These are phyloP conservation scores for Drosophila paranaensis DNA, from an alignment of 2,888 invertebrate genomes.

Conservation along the genomic window DNA sequence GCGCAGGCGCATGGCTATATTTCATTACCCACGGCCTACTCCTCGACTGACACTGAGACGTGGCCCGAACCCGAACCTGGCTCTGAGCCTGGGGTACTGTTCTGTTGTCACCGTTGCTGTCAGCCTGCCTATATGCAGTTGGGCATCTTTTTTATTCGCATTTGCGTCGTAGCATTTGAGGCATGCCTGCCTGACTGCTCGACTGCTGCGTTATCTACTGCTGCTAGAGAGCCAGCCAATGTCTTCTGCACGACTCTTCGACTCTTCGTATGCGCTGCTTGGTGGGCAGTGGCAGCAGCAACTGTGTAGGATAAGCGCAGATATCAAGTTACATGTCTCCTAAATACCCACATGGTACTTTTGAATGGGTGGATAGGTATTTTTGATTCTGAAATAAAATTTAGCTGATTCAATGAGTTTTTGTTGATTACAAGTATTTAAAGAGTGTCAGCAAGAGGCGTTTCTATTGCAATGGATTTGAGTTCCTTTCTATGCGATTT, in stretches of 20 bases:
- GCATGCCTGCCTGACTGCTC: conserved; percentile 36
- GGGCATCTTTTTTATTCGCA: conserved; percentile 34
- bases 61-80: conserved; percentile 15
- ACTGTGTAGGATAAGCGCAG: conserved; percentile 43
- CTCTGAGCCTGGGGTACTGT: conserved; percentile 17
- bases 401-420: background rate
- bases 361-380: background rate
- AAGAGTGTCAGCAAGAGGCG: background rate
- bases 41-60: conserved; percentile 48
- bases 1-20: conserved; percentile 73
- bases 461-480: background rate
- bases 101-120: conserved; percentile 25
- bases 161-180: conserved; percentile 39
- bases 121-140: conserved; percentile 36
- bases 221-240: conserved; percentile 36
- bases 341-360: conserved; percentile 41
- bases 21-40: conserved; percentile 76
- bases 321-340: conserved; percentile 43
- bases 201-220: conserved; percentile 36
- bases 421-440: background rate
- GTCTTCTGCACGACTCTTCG: conserved; percentile 32
- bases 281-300: conserved; percentile 35
- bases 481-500: too few relatives aligned
- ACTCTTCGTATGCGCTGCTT: conserved; percentile 42
- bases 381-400: background rate